A percentile compares a stretch with the other conserved stretches of the same genome.
phyloP scores from a whole-genome alignment of 2,797 vertebrate genomes.

The Pseudochaenichthys georgianus region DNA sequence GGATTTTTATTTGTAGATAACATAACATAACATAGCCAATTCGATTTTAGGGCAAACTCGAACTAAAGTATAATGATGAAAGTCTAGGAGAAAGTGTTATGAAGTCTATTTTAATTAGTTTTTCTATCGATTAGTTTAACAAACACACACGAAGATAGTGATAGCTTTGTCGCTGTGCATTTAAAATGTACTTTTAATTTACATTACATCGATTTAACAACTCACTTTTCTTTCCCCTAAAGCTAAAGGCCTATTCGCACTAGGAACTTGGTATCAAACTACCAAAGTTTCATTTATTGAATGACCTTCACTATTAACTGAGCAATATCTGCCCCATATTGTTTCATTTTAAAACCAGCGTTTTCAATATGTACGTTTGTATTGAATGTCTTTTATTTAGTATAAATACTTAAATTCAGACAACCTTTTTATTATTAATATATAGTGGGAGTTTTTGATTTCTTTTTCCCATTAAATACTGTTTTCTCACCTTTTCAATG shows the following conservation, averaged over 20 bases:
- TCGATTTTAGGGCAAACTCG: background rate
- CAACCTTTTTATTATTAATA: too few relatives aligned
- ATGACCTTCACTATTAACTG: background rate
- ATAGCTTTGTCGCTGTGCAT: background rate
- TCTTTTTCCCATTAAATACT: too few relatives aligned
- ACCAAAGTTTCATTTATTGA: background rate
- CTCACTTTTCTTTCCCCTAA: background rate
- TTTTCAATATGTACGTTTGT: too few relatives aligned
- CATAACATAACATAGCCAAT: background rate
- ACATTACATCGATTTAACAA: background rate
- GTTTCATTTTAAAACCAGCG: background rate
- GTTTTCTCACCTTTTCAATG: background rate
- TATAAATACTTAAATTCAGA: too few relatives aligned
- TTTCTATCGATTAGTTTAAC: background rate
- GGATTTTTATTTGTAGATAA: background rate
- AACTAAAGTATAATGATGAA: background rate
- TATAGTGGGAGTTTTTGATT: too few relatives aligned
- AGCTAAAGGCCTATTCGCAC: background rate
- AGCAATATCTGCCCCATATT: background rate
- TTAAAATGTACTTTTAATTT: background rate
- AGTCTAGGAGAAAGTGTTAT: background rate
- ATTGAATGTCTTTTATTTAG: background rate
- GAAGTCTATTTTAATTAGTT: background rate
- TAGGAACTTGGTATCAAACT: constrained; percentile 1
- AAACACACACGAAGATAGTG: background rate